A percentile compares a stretch with the other conserved stretches of the same genome.
Conservation (phyloP, 2,113 vertebrate genomes). For the Carollia perspicillata region DNA sequence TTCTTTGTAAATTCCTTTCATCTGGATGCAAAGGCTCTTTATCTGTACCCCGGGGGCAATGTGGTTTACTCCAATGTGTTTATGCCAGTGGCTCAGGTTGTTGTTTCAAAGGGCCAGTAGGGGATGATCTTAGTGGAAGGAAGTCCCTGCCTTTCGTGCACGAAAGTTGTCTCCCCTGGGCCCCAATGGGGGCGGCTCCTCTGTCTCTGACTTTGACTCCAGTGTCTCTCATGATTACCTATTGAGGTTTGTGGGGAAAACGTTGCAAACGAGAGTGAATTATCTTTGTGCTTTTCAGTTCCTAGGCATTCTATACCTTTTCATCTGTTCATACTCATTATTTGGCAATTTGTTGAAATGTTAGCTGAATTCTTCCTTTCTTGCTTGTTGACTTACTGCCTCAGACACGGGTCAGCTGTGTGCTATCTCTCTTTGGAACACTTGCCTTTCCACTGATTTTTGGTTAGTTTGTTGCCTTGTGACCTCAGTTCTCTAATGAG, state of each 20-base stretch:
- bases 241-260: not conserved
- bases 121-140: not conserved
- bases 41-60: not conserved
- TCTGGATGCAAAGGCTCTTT: not conserved
- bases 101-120: not conserved
- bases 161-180: too few species aligned
- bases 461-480: not conserved
- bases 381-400: not conserved
- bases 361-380: not conserved
- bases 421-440: not conserved
- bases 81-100: not conserved
- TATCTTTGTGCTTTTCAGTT: not conserved
- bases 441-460: not conserved
- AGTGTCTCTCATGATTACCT: not conserved
- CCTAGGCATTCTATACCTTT: not conserved
- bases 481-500: not conserved
- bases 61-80: not conserved
- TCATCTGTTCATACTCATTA: not conserved
- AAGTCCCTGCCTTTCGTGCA: rapidly evolving
- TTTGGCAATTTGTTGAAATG: not conserved
- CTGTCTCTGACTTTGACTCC: not conserved
- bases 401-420: not conserved
- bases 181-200: too few species aligned
- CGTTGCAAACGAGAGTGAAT: not conserved
- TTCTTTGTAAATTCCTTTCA: not conserved